phyloP scores from a whole-genome alignment of 2,113 vertebrate species.

The Meleagris gallopavo region DNA sequence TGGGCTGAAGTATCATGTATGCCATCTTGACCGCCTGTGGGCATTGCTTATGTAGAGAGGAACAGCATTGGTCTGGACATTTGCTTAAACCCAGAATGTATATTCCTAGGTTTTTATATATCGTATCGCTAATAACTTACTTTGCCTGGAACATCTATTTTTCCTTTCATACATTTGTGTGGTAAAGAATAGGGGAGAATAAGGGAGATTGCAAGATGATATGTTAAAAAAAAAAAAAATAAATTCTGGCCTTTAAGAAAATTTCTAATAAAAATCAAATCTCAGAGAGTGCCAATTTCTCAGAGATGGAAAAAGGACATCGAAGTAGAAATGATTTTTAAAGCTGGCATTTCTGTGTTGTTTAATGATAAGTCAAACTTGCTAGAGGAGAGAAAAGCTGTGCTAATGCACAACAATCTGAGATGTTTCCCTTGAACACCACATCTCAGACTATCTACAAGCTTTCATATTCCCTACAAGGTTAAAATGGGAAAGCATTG shows the following conservation, averaged over 20 bases:
- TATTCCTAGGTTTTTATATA: background rate
- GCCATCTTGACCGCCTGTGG: background rate
- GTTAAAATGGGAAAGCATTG: background rate
- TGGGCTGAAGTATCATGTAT: background rate
- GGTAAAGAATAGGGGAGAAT: background rate
- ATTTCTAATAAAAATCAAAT: conserved; percentile 66
- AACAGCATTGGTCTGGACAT: background rate
- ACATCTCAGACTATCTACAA: conserved; percentile 36
- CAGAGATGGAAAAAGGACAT: conserved; percentile 58
- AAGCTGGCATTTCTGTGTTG: conserved; percentile 49
- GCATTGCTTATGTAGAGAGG: background rate
- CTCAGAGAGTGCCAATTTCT: conserved; percentile 38
- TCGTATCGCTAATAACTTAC: background rate
- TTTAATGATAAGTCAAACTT: conserved; percentile 59
- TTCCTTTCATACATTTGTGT: background rate
- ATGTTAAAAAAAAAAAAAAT: background rate
- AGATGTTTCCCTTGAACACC: conserved; percentile 30
- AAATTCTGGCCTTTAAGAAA: conserved; percentile 49
- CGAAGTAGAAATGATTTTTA: conserved; percentile 55
- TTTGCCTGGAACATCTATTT: background rate
- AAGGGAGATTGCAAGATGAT: background rate
- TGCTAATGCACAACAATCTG: conserved; percentile 27
- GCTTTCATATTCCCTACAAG: background rate
- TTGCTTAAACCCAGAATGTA: background rate
- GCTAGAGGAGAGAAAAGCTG: conserved; percentile 46